phyloP scores from a whole-genome alignment of 2,888 invertebrate species.

The Apamea sordens region DNA sequence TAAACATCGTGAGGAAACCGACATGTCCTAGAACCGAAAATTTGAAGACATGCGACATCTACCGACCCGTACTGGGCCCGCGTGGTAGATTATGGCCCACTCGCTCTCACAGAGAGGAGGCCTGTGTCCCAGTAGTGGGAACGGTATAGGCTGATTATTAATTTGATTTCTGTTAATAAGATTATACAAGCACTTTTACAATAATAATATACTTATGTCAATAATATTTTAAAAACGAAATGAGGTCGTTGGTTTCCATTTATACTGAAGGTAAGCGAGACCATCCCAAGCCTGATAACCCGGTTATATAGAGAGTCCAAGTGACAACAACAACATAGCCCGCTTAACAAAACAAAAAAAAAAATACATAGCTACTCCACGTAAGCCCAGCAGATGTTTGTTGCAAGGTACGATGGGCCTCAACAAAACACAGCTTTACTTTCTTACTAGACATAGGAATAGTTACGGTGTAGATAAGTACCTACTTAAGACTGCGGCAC shows the following conservation, averaged over 20 bases:
- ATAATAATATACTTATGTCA: too few species aligned
- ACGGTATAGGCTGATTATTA: too few species aligned
- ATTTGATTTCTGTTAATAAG: background rate
- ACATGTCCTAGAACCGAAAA: too few species aligned
- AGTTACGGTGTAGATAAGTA: background rate
- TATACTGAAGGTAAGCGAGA: background rate
- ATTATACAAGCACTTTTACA: background rate
- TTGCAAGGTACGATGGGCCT: background rate
- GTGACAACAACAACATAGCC: background rate
- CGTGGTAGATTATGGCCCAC: too few species aligned
- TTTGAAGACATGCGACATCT: too few species aligned
- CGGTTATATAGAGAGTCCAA: background rate
- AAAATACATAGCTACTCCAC: background rate
- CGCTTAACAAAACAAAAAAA: background rate
- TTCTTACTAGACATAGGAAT: too few species aligned
- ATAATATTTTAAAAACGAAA: background rate
- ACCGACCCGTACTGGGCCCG: too few species aligned
- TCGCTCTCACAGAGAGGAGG: too few species aligned
- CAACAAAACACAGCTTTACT: background rate
- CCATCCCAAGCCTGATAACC: background rate
- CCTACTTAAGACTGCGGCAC: background rate
- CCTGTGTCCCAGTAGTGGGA: too few species aligned
- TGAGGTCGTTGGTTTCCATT: background rate
- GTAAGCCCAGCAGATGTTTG: background rate
- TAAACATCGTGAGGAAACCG: too few species aligned